Conservation (phyloP, 2,113 vertebrate genomes). For the human (Homo sapiens) region GRCh38 chrX:19748501-19749000, state of each 20-base stretch:
- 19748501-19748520: not conserved
- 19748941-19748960: slow-evolving; percentile 3
- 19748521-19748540: not conserved
- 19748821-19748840: not conserved
- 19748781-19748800: not conserved
- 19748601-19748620: slow-evolving; percentile 29
- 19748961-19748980: not conserved
- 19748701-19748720: not conserved
- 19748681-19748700: not conserved
- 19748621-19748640: not conserved
- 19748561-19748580: not conserved
- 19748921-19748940: not conserved
- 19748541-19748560: not conserved
- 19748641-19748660: not conserved
- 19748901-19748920: slow-evolving; percentile 47
- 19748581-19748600: not conserved
- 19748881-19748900: not conserved
- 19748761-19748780: not conserved
- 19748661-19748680: not conserved
- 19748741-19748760: not conserved
- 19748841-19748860: not conserved
- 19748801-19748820: not conserved
- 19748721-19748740: not conserved
- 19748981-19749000: not conserved
- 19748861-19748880: not conserved